A percentile compares a stretch with the other conserved stretches of the same genome.
Evolutionary conservation across 2,888 invertebrate species (phyloP).

Genomic region (Xestobium rufovillosum): DNA sequence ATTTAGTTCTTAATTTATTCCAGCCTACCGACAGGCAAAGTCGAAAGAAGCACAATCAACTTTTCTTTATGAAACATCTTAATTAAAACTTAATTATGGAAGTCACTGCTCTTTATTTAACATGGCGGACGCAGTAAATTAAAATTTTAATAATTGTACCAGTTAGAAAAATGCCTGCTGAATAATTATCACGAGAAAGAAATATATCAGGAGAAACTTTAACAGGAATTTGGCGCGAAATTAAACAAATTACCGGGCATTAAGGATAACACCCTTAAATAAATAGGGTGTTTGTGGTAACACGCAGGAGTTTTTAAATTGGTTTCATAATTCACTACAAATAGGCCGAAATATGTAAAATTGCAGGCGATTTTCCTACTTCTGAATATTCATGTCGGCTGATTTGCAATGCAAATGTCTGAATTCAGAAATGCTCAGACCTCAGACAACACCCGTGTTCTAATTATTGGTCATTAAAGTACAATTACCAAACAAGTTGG

Average conservation of each 20-base stretch:
- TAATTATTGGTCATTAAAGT: conserved; percentile 37
- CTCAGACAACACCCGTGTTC: conserved; percentile 26
- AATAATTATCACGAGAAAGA: neutral
- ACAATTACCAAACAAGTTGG: conserved; percentile 27
- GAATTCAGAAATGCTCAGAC: conserved; percentile 27
- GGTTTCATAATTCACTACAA: conserved; percentile 26
- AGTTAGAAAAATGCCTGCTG: neutral
- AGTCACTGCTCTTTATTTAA: conserved; percentile 18
- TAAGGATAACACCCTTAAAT: conserved; percentile 13
- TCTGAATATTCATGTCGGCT: conserved; percentile 34
- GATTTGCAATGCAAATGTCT: conserved; percentile 35
- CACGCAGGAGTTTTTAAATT: conserved; percentile 21
- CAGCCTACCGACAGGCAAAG: no score
- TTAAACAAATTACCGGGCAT: conserved; percentile 14
- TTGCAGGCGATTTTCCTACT: conserved; percentile 31
- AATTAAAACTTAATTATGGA: conserved; percentile 19
- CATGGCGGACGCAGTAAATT: conserved; percentile 15
- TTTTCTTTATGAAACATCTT: conserved; percentile 18
- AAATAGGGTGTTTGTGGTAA: conserved; percentile 16
- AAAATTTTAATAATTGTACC: conserved; percentile 16
- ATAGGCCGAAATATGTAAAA: conserved; percentile 35
- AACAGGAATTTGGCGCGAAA: conserved; percentile 12
- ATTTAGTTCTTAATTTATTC: no score
- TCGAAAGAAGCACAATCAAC: no score
- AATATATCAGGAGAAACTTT: conserved; percentile 10